Percentiles rank a stretch among this genome's conserved stretches.
Conservation (phyloP, 2,888 invertebrate genomes). For the Sphaerophoria taeniata region DNA sequence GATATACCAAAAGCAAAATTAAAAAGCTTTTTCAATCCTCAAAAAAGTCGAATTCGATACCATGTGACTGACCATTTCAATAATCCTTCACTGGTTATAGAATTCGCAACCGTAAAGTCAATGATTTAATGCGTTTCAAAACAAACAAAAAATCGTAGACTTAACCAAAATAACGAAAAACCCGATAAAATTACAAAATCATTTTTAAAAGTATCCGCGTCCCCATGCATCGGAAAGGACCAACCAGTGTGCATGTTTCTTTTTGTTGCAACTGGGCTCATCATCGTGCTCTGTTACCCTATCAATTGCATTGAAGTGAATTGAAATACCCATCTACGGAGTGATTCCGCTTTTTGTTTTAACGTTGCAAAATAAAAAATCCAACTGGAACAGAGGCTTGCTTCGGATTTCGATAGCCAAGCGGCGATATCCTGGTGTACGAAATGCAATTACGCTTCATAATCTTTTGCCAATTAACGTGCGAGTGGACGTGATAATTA, state of each 20-base stretch:
- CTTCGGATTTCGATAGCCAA: constrained; percentile 35
- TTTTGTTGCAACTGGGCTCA: constrained; percentile 4
- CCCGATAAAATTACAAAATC: constrained; percentile 64
- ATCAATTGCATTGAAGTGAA: constrained; percentile 56
- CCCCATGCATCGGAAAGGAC: background rate
- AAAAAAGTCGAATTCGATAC: too few relatives aligned
- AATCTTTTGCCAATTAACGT: constrained; percentile 71
- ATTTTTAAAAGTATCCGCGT: constrained; percentile 40
- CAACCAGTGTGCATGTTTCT: background rate
- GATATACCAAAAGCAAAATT: too few relatives aligned
- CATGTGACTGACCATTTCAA: constrained; percentile 35
- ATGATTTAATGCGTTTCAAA: too few relatives aligned
- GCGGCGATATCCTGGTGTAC: constrained; percentile 21
- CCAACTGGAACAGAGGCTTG: constrained; percentile 37
- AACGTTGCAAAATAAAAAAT: constrained; percentile 18
- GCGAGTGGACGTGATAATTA: constrained; percentile 67
- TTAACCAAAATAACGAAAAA: constrained; percentile 33
- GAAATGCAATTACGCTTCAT: constrained; percentile 71
- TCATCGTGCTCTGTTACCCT: constrained; percentile 7
- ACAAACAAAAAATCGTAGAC: too few relatives aligned
- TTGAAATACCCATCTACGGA: background rate
- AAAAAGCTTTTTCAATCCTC: too few relatives aligned
- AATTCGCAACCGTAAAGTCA: constrained; percentile 63
- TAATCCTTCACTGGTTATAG: constrained; percentile 57
- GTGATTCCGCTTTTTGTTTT: background rate